Evolutionary conservation across 2,888 invertebrate species (phyloP).

Genomic region (Dusona sp.): DNA sequence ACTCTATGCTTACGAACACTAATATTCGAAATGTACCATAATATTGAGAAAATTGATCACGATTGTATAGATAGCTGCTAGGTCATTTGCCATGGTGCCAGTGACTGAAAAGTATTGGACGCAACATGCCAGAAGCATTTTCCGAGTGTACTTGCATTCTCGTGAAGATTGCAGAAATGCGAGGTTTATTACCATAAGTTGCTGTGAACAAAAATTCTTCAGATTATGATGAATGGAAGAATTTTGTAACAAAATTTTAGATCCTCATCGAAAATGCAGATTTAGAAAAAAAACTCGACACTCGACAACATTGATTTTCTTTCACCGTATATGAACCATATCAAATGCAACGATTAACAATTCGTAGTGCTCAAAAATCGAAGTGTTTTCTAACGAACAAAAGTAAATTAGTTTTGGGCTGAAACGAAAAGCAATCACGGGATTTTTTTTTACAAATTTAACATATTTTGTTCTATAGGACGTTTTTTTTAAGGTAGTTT

Average conservation of each 20-base stretch:
- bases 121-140: background rate
- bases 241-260: no score
- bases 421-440: background rate
- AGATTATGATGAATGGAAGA: background rate
- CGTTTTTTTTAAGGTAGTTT: background rate
- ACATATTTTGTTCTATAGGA: background rate
- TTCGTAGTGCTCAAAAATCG: background rate
- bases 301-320: background rate
- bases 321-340: no score
- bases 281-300: no score
- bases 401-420: background rate
- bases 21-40: slow-evolving; percentile 16
- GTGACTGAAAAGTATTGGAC: background rate
- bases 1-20: background rate
- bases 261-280: no score
- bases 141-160: background rate
- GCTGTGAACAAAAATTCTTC: background rate
- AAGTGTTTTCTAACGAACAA: background rate
- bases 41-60: slow-evolving; percentile 14
- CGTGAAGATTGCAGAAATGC: background rate
- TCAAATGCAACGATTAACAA: background rate
- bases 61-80: background rate
- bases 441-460: background rate
- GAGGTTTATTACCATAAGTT: no score
- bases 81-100: background rate